phyloP scores from a whole-genome alignment of 2,888 invertebrate species.

The Agrotis puta region DNA sequence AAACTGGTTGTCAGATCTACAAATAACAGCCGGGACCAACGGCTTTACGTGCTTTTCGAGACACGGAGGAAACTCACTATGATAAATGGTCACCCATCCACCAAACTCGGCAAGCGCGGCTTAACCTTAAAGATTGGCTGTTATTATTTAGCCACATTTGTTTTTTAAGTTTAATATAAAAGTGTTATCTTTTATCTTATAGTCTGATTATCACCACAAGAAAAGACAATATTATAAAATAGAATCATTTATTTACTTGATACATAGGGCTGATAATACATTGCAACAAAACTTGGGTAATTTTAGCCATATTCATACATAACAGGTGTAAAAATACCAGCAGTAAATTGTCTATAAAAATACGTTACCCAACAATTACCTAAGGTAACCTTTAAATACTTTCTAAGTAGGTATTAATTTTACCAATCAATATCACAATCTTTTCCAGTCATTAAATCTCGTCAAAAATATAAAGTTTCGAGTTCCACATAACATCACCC shows the following conservation, averaged over 20 bases:
- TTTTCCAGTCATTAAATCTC: background rate
- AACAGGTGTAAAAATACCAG: background rate
- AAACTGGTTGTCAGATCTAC: no score
- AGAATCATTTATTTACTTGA: background rate
- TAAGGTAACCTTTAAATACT: background rate
- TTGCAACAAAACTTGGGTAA: background rate
- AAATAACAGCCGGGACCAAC: no score
- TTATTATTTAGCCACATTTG: no score
- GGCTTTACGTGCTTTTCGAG: no score
- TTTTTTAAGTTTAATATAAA: no score
- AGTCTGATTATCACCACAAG: no score
- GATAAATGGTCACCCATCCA: no score
- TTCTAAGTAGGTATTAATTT: background rate
- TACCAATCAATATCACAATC: conserved; percentile 15
- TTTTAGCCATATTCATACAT: background rate
- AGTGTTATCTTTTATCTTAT: no score
- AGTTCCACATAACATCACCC: no score
- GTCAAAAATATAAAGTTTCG: background rate
- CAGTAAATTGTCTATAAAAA: background rate
- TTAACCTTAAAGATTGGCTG: no score
- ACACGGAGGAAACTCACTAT: no score
- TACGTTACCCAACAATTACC: background rate
- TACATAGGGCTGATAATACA: background rate
- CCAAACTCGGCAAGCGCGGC: no score
- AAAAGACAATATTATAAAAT: background rate